phyloP scores from a whole-genome alignment of 2,797 vertebrate genomes.

The Meda fulgida region DNA sequence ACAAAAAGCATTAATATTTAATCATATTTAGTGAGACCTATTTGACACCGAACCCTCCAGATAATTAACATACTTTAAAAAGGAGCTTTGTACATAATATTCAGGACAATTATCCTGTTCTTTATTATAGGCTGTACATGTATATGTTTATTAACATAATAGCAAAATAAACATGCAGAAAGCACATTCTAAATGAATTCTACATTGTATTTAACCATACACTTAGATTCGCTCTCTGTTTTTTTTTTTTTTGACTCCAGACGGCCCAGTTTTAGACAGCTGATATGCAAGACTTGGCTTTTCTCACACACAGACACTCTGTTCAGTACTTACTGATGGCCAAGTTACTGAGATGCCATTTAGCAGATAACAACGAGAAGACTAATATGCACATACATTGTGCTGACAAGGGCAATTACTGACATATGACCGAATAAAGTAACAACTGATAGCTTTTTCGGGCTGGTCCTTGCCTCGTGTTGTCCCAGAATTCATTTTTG shows the following conservation, averaged over 20 bases:
- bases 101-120: not conserved
- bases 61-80: constrained; percentile 52
- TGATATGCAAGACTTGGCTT: constrained; percentile 20
- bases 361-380: constrained; percentile 36
- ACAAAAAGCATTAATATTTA: constrained; percentile 62
- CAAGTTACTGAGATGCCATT: constrained; percentile 28
- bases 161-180: not conserved
- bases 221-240: not conserved
- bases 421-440: constrained; percentile 20
- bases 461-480: not conserved
- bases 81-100: constrained; percentile 10
- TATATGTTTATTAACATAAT: not conserved
- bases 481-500: not conserved
- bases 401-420: constrained; percentile 30
- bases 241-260: not conserved
- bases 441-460: constrained; percentile 21
- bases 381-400: constrained; percentile 22
- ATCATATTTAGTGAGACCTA: constrained; percentile 56
- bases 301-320: constrained; percentile 5
- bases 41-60: constrained; percentile 36
- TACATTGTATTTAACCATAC: not conserved
- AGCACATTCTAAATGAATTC: not conserved
- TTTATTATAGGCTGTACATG: not conserved
- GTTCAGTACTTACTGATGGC: constrained; percentile 30
- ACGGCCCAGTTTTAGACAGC: constrained; percentile 19